Conservation (phyloP, 2,888 invertebrate genomes). For the Drosophila robusta region DNA sequence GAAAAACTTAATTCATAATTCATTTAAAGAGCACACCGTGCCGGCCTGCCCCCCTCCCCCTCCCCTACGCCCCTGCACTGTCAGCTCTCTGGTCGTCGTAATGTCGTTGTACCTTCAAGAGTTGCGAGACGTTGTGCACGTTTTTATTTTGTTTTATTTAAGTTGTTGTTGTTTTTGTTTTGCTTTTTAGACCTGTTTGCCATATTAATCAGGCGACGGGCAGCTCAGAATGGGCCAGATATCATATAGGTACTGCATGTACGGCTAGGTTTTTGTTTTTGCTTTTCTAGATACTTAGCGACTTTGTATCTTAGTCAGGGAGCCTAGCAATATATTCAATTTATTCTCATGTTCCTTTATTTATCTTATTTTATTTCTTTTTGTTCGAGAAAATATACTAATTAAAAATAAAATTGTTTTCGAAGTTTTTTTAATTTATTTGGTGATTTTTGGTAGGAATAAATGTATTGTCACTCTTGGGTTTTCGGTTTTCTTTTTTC, state of each 20-base stretch:
- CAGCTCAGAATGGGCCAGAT: conserved; percentile 37
- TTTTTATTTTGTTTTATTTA: conserved; percentile 45
- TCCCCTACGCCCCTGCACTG: too few species aligned
- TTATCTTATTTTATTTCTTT: background rate
- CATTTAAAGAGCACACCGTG: conserved; percentile 63
- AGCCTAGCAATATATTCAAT: conserved; percentile 3
- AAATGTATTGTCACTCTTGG: too few species aligned
- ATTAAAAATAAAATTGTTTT: too few species aligned
- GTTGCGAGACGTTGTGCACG: conserved; percentile 56
- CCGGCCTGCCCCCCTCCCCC: conserved; percentile 4
- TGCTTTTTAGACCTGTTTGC: conserved; percentile 53
- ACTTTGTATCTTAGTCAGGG: conserved; percentile 16
- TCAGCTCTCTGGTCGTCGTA: conserved; percentile 1
- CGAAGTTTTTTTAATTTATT: too few species aligned
- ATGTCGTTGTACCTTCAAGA: conserved; percentile 62
- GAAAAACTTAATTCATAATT: conserved; percentile 78
- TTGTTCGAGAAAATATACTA: too few species aligned
- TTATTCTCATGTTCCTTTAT: background rate
- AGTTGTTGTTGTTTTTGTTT: conserved; percentile 7
- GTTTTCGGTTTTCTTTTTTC: too few species aligned
- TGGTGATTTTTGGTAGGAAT: too few species aligned
- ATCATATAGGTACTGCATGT: conserved; percentile 29
- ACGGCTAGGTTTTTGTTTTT: conserved; percentile 3
- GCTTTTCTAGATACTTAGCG: conserved; percentile 12
- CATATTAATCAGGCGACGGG: conserved; percentile 66